Conservation (phyloP, 2,888 invertebrate species). For the Nemoura dubitans region DNA sequence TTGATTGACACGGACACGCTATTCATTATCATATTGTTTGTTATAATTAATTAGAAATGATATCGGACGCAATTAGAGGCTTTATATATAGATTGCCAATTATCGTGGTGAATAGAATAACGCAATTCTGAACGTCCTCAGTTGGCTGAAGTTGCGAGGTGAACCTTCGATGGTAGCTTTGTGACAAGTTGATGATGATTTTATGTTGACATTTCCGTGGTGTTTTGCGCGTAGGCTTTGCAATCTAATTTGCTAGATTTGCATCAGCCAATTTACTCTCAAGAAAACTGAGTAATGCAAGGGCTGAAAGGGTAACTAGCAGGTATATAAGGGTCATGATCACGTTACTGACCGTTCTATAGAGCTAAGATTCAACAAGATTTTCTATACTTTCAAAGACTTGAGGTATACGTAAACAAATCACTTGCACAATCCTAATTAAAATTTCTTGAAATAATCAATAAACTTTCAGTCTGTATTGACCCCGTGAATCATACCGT, state of each 20-base stretch:
- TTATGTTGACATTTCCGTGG: neutral
- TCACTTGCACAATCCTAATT: too few species aligned
- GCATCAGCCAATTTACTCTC: neutral
- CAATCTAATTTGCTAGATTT: too few species aligned
- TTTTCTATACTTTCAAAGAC: too few species aligned
- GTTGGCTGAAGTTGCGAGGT: neutral
- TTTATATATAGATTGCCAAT: neutral
- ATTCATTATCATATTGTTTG: conserved; percentile 4
- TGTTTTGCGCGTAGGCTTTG: neutral
- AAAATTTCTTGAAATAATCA: too few species aligned
- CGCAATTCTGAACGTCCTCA: neutral
- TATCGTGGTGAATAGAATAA: neutral
- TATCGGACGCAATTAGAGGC: neutral
- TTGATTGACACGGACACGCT: neutral
- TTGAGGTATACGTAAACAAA: too few species aligned
- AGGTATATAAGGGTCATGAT: too few species aligned
- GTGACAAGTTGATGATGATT: neutral
- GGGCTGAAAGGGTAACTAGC: too few species aligned
- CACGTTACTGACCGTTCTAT: too few species aligned
- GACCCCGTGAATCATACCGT: too few species aligned
- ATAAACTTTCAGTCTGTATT: too few species aligned
- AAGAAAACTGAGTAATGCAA: too few species aligned
- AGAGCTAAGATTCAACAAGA: too few species aligned
- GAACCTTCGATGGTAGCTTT: neutral
- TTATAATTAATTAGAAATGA: neutral